A percentile compares a stretch with the other conserved stretches of the same genome.
phyloP scores from a whole-genome alignment of 2,113 vertebrate species.

The Charina bottae region DNA sequence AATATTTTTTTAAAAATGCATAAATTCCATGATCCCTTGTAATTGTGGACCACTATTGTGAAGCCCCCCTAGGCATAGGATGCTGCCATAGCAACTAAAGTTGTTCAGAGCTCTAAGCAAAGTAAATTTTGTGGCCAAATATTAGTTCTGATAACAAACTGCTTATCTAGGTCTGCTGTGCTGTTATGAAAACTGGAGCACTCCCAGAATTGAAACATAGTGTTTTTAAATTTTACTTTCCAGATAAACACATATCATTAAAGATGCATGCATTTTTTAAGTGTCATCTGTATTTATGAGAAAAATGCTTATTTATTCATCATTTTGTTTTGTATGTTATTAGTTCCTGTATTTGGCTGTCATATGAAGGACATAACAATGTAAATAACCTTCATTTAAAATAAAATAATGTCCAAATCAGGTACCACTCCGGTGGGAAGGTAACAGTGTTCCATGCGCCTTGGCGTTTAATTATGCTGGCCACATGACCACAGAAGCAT shows the following conservation, averaged over 20 bases:
- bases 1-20: neutral
- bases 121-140: constrained; percentile 24
- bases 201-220: constrained; percentile 1
- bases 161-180: constrained; percentile 12
- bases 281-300: neutral
- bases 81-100: constrained; percentile 9
- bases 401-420: neutral
- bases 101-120: constrained; percentile 21
- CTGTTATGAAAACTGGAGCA: constrained; percentile 28
- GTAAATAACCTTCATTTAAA: constrained; percentile 13
- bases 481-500: no score
- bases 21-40: neutral
- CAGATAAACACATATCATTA: constrained; percentile 22
- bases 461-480: no score
- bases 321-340: constrained; percentile 5
- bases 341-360: neutral
- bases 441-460: no score
- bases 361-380: neutral
- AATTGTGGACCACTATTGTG: neutral
- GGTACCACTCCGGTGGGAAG: no score
- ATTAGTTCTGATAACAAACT: constrained; percentile 30
- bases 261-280: constrained; percentile 1
- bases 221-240: constrained; percentile 11
- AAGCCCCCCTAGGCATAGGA: constrained; percentile 8
- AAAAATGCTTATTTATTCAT: neutral